Conservation (phyloP, 2,888 invertebrate species). For the Rhamphomyia laevipes region DNA sequence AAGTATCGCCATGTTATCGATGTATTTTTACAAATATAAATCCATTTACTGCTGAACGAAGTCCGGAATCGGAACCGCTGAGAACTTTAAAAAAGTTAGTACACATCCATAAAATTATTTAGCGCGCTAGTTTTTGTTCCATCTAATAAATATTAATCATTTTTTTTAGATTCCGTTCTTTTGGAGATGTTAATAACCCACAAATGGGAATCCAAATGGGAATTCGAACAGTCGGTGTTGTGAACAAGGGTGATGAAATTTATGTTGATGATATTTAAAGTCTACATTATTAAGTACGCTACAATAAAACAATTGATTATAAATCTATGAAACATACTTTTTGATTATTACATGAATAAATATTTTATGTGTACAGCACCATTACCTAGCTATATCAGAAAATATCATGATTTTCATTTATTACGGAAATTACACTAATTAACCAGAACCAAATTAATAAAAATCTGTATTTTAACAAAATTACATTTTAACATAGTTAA, state of each 20-base stretch:
- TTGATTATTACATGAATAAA: no score
- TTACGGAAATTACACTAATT: no score
- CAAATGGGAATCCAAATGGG: slow-evolving; percentile 44
- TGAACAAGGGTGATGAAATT: slow-evolving; percentile 40
- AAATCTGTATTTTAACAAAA: no score
- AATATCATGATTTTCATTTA: no score
- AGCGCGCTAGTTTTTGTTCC: no score
- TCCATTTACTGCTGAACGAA: slow-evolving; percentile 50
- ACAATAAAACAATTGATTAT: no score
- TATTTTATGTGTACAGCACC: no score
- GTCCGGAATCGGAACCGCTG: slow-evolving; percentile 49
- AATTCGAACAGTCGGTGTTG: slow-evolving; percentile 33
- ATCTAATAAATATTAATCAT: background rate
- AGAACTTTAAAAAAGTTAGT: slow-evolving; percentile 50
- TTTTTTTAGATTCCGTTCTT: slow-evolving; percentile 11
- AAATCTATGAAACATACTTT: no score
- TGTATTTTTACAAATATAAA: slow-evolving; percentile 62
- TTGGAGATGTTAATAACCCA: slow-evolving; percentile 23
- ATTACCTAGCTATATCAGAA: no score
- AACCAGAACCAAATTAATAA: no score
- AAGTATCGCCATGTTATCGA: slow-evolving; percentile 36
- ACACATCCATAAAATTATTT: slow-evolving; percentile 12
- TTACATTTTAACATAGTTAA: no score
- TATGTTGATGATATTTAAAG: slow-evolving; percentile 28
- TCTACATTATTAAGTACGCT: no score